Evolutionary conservation across 2,797 vertebrate species (phyloP), one percentile per base, ranked within the genome.

Genomic region (Triplophysa bombifrons): DNA sequence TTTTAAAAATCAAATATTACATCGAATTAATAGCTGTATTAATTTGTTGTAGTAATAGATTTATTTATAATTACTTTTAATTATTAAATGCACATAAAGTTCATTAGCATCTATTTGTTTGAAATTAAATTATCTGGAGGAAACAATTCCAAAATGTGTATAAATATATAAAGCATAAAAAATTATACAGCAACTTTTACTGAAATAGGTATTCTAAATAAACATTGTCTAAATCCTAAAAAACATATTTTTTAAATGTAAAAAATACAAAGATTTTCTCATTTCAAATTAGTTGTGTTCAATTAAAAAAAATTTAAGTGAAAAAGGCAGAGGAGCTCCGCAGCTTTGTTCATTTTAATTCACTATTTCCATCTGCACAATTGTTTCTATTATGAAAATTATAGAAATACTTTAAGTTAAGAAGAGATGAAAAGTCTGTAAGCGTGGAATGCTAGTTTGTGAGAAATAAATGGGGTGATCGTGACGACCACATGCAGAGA

Each of bases 401-500:
- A 30, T 20, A 30, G 27, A n/a, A n/a, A 41, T 51, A 64, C 25
- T 69, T 30, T 30, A 30, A 30, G 30, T 30, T 30, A n/a, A 34
- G 66, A n/a, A n/a, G 3, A 16, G 16, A 38, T 76, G 53, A 53
- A 9, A 22, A 65, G 30, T 44, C 38, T n/a, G 14, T 22, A 64
- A 70, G 12, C n/a, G 13, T 46, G 30, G 38, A 65, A 55, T 72
- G 73, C 65, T 68, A 51, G 51, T 41, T 69, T 74, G 44, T 71
- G 25, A 51, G 48, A 51, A 64, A 70, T 27, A 50, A 74, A 73
- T 25, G 34, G 22, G 38, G 12, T 10, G 58, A 79, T 76, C 22
- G 82, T 30, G 51, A 92, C 88, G 92, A 88, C 91, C 93, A 91
- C 93, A 94, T 93, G 90, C 87, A 83, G 93, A 92, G 90, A 91